Conservation (phyloP, 2,888 invertebrate species). For the Amaurobius ferox region DNA sequence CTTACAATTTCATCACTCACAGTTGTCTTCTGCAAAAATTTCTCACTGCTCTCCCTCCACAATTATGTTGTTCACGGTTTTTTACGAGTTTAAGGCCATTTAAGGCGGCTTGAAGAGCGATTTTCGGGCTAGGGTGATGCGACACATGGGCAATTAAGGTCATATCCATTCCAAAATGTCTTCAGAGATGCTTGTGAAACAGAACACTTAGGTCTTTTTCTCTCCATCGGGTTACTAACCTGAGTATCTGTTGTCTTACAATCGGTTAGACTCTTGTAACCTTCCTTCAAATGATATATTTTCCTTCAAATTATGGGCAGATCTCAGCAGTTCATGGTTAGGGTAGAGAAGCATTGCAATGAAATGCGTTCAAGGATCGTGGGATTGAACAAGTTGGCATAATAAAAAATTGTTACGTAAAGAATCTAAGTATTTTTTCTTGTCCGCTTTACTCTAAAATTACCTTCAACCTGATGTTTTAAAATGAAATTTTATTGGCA, state of each 20-base stretch:
- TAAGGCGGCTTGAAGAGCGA: background rate
- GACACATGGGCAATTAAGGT: slow-evolving; percentile 20
- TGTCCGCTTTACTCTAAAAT: no score
- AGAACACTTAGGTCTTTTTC: background rate
- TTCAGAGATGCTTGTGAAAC: background rate
- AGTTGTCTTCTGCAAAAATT: background rate
- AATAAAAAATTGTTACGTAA: background rate
- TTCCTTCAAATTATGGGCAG: background rate
- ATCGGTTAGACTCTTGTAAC: background rate
- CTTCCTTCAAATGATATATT: background rate
- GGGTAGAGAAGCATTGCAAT: background rate
- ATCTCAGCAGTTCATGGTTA: background rate
- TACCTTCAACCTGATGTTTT: no score
- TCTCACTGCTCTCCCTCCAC: background rate
- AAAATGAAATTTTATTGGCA: no score
- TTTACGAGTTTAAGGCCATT: background rate
- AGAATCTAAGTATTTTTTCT: no score
- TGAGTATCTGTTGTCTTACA: background rate
- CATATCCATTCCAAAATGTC: background rate
- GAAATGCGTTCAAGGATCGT: slow-evolving; percentile 11
- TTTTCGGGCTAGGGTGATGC: slow-evolving; percentile 1
- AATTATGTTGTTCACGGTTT: background rate
- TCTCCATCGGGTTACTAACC: background rate
- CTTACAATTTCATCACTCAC: no score
- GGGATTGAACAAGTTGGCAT: background rate